phyloP scores from a whole-genome alignment of 2,113 vertebrate genomes.

The Falcunculus frontatus region DNA sequence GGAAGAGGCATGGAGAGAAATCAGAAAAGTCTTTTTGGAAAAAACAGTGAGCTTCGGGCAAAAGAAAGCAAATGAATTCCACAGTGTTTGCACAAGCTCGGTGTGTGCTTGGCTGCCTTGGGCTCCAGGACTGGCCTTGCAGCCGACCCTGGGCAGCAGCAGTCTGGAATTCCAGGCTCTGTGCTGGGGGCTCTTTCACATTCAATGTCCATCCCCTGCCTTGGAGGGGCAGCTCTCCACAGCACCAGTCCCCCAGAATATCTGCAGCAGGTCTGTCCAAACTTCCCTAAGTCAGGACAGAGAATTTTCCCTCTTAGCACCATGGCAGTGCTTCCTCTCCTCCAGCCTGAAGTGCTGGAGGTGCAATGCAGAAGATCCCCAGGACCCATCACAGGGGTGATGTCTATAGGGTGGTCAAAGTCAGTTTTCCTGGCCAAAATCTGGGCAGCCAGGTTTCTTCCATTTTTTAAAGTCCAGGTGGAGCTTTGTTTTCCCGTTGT shows the following conservation, averaged over 20 bases:
- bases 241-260: neutral
- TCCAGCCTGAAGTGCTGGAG: neutral
- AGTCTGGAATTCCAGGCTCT: neutral
- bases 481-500: neutral
- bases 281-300: neutral
- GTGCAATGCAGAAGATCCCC: neutral
- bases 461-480: neutral
- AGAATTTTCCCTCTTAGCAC: neutral
- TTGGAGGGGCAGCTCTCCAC: neutral
- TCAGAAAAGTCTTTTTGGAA: neutral
- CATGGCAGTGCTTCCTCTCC: accelerated
- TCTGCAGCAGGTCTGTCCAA: neutral
- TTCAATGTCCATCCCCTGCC: neutral
- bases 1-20: neutral
- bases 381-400: accelerated
- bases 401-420: neutral
- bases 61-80: neutral
- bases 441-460: neutral
- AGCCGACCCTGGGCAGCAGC: neutral
- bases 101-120: neutral
- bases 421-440: neutral
- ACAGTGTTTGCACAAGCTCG: neutral
- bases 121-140: neutral
- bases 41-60: neutral
- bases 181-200: neutral